Percentiles rank a stretch among this genome's conserved stretches.
These are phyloP conservation scores for Aplidium turbinatum DNA, from an alignment of 23 tunicate genomes.

Conservation along the genomic window DNA sequence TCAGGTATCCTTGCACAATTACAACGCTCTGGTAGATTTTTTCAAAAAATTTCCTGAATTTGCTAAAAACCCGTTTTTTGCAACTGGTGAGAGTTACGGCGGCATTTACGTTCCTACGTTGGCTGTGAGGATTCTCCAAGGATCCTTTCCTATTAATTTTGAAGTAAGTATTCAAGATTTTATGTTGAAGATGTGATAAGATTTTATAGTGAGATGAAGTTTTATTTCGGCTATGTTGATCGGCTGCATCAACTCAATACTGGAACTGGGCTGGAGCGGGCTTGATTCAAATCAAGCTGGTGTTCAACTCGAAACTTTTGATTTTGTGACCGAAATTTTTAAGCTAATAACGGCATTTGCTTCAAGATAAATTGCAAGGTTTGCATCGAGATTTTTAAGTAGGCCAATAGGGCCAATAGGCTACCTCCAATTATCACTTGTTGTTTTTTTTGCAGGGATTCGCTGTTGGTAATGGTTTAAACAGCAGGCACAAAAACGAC, in stretches of 20 bases:
- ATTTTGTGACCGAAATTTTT: too few relatives aligned
- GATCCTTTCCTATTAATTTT: constrained; percentile 51
- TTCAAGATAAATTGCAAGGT: too few relatives aligned
- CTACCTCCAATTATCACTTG: too few relatives aligned
- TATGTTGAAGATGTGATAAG: neutral
- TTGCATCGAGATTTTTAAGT: too few relatives aligned
- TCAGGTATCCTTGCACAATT: constrained; percentile 74
- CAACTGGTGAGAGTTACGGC: constrained; percentile 85
- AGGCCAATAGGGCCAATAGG: too few relatives aligned
- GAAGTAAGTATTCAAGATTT: constrained; percentile 39
- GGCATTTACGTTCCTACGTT: constrained; percentile 81
- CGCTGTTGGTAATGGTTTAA: constrained; percentile 91
- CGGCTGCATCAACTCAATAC: too few relatives aligned
- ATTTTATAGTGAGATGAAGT: neutral
- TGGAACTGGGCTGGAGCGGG: too few relatives aligned
- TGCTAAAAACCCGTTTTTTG: constrained; percentile 45
- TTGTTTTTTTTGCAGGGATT: constrained; percentile 67
- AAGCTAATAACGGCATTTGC: too few relatives aligned
- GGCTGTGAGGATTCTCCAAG: constrained; percentile 47
- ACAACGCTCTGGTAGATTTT: constrained; percentile 69
- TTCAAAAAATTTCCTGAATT: constrained; percentile 85
- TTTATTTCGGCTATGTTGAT: too few relatives aligned
- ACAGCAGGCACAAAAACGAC: constrained; percentile 55
- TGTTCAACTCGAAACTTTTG: too few relatives aligned
- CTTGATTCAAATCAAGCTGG: too few relatives aligned